Percentiles rank a stretch among this genome's conserved stretches.
Evolutionary conservation across 2,888 invertebrate species (phyloP).

Genomic region (Mayetiola destructor): DNA sequence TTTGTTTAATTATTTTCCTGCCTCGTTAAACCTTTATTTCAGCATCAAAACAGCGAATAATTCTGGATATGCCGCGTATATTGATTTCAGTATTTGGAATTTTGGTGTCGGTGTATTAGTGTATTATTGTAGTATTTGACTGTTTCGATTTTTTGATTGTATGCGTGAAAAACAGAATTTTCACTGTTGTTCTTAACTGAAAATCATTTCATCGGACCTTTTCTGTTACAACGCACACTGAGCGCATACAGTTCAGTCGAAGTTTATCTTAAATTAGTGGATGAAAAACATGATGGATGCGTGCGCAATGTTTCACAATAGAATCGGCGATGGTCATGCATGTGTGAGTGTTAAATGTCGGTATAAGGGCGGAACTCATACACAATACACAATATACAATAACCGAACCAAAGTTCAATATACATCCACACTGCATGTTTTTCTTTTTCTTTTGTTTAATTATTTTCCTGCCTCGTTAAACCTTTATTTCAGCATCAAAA

Average conservation of each 20-base stretch:
- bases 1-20: too few species aligned
- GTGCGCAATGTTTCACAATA: background rate
- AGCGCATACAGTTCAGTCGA: background rate
- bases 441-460: too few species aligned
- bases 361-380: constrained; percentile 14
- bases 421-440: background rate
- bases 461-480: too few species aligned
- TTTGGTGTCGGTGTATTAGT: too few species aligned
- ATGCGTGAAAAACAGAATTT: constrained; percentile 9
- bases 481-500: too few species aligned
- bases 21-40: too few species aligned
- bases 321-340: background rate
- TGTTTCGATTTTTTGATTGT: background rate
- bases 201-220: too few species aligned
- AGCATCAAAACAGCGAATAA: too few species aligned
- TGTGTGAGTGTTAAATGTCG: background rate
- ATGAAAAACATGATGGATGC: too few species aligned
- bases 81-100: too few species aligned
- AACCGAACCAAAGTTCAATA: background rate
- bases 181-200: constrained; percentile 5
- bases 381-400: constrained; percentile 1
- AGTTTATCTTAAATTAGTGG: too few species aligned
- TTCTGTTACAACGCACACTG: background rate
- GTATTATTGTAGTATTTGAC: background rate
- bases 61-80: constrained; percentile 13